These are phyloP conservation scores for Aphyosemion australe DNA, from an alignment of 2,113 vertebrate genomes.

Conservation along the genomic window DNA sequence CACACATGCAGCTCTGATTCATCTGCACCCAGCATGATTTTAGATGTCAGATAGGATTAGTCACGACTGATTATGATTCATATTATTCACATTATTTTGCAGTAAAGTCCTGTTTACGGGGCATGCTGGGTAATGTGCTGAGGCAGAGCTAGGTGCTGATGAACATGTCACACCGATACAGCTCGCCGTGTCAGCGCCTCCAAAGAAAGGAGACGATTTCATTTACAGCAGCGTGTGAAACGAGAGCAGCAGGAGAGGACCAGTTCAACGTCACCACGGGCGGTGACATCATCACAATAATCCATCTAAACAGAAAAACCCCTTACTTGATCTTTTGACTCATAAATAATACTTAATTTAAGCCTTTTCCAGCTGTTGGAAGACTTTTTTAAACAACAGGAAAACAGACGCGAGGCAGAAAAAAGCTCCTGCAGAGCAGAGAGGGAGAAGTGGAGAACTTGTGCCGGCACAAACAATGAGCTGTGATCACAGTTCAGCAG, in stretches of 20 bases:
- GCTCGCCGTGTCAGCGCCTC: slow-evolving; percentile 35
- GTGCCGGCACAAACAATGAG: slow-evolving; percentile 47
- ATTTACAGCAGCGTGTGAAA: slow-evolving; percentile 19
- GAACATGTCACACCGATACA: slow-evolving; percentile 51
- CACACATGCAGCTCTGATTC: slow-evolving; percentile 19
- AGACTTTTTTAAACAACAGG: neutral
- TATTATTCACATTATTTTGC: slow-evolving; percentile 60
- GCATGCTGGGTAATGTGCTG: slow-evolving; percentile 19
- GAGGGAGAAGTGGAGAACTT: slow-evolving; percentile 27
- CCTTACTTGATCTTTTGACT: neutral
- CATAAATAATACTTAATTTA: neutral
- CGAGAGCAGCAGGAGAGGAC: neutral
- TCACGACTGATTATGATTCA: slow-evolving; percentile 52
- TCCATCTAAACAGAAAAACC: neutral
- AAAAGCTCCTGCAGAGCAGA: slow-evolving; percentile 21
- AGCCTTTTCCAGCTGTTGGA: neutral
- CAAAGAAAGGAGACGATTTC: slow-evolving; percentile 40
- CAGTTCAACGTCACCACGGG: neutral
- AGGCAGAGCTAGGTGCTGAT: slow-evolving; percentile 41
- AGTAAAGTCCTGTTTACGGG: slow-evolving; percentile 46
- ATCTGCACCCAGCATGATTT: slow-evolving; percentile 30
- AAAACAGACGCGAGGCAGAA: neutral
- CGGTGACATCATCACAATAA: neutral
- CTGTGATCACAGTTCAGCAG: slow-evolving; percentile 60
- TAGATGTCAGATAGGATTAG: slow-evolving; percentile 59